These are phyloP conservation scores for Apostichopus japonicus DNA, from an alignment of 35 echinoderm and acorn worm genomes.

Conservation along the genomic window DNA sequence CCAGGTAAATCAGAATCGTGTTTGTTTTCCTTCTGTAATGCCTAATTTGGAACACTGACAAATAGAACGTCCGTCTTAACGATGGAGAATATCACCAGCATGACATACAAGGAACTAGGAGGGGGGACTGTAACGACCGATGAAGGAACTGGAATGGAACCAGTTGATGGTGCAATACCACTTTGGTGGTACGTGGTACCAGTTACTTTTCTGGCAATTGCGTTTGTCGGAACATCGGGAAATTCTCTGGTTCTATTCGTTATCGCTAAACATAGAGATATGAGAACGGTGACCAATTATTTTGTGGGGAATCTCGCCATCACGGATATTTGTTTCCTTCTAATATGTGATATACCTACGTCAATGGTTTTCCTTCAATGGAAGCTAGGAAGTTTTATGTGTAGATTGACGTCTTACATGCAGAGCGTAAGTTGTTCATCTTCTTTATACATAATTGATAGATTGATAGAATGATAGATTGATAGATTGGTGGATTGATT, in stretches of 20 bases:
- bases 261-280: slow-evolving; percentile 85
- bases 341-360: slow-evolving; percentile 78
- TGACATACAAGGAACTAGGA: not conserved
- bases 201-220: slow-evolving; percentile 3
- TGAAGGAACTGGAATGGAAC: not conserved
- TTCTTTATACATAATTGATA: too few species aligned
- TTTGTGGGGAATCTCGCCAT: slow-evolving; percentile 88
- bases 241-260: slow-evolving; percentile 87
- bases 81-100: not conserved
- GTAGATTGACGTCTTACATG: slow-evolving; percentile 72
- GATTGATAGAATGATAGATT: too few species aligned
- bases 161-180: not conserved
- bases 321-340: slow-evolving; percentile 73
- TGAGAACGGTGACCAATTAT: slow-evolving; percentile 96
- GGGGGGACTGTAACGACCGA: not conserved
- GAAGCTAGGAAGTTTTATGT: slow-evolving; percentile 74
- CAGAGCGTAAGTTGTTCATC: slow-evolving; percentile 75
- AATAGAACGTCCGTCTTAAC: not conserved
- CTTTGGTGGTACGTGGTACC: not conserved
- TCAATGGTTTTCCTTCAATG: slow-evolving; percentile 48
- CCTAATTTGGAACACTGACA: not conserved
- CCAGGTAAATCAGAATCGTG: too few species aligned
- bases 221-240: slow-evolving; percentile 66
- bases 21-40: not conserved
- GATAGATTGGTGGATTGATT: too few species aligned